These are phyloP conservation scores for Porites divaricata DNA, from an alignment of 92 coral and sea anemone genomes.

Conservation along the genomic window DNA sequence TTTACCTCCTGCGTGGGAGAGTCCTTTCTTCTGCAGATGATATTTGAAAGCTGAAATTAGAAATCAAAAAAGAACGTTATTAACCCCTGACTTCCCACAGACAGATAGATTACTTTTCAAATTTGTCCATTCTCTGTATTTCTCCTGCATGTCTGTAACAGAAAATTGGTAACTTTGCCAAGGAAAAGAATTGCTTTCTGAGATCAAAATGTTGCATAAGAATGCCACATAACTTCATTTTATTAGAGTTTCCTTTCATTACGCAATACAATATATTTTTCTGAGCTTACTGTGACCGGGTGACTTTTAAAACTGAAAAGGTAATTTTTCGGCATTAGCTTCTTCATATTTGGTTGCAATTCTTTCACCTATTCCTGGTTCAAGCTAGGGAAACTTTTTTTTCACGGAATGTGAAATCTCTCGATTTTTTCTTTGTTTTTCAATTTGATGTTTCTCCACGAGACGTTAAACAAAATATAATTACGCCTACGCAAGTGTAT, in stretches of 20 bases:
- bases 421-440: too few relatives aligned
- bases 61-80: slow-evolving; percentile 22
- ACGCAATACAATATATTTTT: too few relatives aligned
- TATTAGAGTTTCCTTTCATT: too few relatives aligned
- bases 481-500: background rate
- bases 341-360: too few relatives aligned
- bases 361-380: background rate
- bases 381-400: background rate
- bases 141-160: background rate
- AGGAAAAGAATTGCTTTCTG: background rate
- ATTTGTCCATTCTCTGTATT: background rate
- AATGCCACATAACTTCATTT: background rate
- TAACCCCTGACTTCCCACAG: slow-evolving; percentile 7
- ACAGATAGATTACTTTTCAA: slow-evolving; percentile 13
- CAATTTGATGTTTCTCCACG: too few relatives aligned
- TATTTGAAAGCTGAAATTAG: slow-evolving; percentile 87
- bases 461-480: too few relatives aligned
- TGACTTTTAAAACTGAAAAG: too few relatives aligned
- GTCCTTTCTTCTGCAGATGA: slow-evolving; percentile 96
- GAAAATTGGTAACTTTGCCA: background rate
- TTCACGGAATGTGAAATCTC: too few relatives aligned
- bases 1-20: slow-evolving; percentile 84
- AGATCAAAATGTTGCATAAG: background rate
- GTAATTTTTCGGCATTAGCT: too few relatives aligned
- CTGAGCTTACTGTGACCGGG: too few relatives aligned